These are phyloP conservation scores for Microplitis mediator DNA, from an alignment of 1,140 invertebrate genomes.

Conservation along the genomic window DNA sequence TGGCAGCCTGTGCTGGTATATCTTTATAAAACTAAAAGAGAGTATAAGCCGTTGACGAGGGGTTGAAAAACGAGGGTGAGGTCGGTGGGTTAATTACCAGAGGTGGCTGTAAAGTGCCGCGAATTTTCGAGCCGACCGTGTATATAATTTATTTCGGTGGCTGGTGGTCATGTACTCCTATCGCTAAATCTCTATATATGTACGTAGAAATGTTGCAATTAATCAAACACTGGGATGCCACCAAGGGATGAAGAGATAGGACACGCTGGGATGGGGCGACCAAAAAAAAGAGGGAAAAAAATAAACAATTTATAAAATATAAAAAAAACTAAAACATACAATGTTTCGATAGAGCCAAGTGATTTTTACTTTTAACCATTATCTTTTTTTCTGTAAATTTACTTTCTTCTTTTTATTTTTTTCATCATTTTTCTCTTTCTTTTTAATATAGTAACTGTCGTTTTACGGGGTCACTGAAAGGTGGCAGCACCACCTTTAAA, in stretches of 20 bases:
- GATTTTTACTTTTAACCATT: constrained; percentile 46
- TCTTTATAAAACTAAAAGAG: neutral
- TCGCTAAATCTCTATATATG: constrained; percentile 11
- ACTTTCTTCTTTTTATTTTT: constrained; percentile 21
- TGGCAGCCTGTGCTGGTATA: too few relatives aligned
- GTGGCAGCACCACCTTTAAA: constrained; percentile 51
- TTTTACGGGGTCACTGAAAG: constrained; percentile 52
- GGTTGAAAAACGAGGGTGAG: constrained; percentile 3
- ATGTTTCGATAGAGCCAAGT: constrained; percentile 43
- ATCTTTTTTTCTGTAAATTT: too few relatives aligned
- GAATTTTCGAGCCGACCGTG: constrained; percentile 8
- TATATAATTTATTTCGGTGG: constrained; percentile 17
- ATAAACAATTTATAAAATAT: too few relatives aligned
- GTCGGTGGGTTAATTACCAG: constrained; percentile 5
- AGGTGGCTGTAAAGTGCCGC: constrained; percentile 4
- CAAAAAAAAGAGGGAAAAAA: too few relatives aligned
- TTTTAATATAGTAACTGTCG: constrained; percentile 19
- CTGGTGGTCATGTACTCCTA: constrained; percentile 11
- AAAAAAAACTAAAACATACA: neutral
- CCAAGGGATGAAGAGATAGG: neutral
- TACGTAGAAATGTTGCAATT: constrained; percentile 49
- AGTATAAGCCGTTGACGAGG: constrained; percentile 8
- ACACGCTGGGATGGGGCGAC: too few relatives aligned
- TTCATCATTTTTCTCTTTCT: constrained; percentile 12
- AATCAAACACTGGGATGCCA: constrained; percentile 55